These are phyloP conservation scores for Tenthredo distinguenda DNA, from an alignment of 2,888 invertebrate genomes.

Conservation along the genomic window DNA sequence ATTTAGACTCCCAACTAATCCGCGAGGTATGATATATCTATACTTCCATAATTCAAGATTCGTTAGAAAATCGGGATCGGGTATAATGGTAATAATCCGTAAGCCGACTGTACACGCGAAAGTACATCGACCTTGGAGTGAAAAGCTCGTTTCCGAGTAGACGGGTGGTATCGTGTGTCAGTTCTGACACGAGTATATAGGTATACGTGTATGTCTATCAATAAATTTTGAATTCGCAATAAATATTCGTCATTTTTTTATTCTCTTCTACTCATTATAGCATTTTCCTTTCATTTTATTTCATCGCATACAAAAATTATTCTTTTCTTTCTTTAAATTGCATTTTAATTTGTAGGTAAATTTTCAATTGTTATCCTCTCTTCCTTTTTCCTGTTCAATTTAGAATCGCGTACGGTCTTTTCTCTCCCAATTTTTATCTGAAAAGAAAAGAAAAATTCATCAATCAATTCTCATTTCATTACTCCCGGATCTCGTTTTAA, in stretches of 20 bases:
- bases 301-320: background rate
- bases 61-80: background rate
- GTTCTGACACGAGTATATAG: background rate
- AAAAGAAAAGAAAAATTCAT: background rate
- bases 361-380: background rate
- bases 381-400: background rate
- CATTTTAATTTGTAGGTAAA: background rate
- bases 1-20: background rate
- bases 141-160: constrained; percentile 37
- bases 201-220: background rate
- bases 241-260: background rate
- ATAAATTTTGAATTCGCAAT: background rate
- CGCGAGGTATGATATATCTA: background rate
- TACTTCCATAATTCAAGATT: background rate
- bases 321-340: background rate
- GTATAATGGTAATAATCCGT: background rate
- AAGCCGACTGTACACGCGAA: constrained; percentile 27
- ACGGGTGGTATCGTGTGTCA: constrained; percentile 1
- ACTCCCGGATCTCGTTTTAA: background rate
- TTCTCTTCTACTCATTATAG: background rate
- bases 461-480: background rate
- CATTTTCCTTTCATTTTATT: background rate
- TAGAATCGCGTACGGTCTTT: background rate
- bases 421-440: background rate
- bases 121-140: constrained; percentile 45